A percentile compares a stretch with the other conserved stretches of the same genome.
These are phyloP conservation scores for Platichthys stellatus DNA, from an alignment of 2,113 vertebrate genomes.

Conservation along the genomic window DNA sequence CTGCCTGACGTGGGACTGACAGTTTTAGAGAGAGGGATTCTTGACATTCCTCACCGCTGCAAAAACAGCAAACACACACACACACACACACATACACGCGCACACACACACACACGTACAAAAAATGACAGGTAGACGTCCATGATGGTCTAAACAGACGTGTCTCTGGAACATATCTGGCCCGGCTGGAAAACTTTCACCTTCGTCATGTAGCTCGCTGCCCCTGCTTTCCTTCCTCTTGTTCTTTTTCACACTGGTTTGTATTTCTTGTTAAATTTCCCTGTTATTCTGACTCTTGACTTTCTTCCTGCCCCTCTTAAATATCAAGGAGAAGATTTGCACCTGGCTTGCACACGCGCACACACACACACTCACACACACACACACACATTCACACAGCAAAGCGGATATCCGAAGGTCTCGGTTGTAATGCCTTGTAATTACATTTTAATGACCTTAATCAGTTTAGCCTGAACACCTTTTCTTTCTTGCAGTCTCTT, in stretches of 20 bases:
- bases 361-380: background rate
- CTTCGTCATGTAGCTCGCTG: constrained; percentile 52
- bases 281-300: constrained; percentile 8
- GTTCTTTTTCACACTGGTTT: constrained; percentile 12
- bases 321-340: constrained; percentile 30
- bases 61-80: constrained; percentile 26
- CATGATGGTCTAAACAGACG: constrained; percentile 68
- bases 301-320: constrained; percentile 26
- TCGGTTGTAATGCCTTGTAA: constrained; percentile 65
- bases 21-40: constrained; percentile 57
- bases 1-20: constrained; percentile 53
- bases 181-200: constrained; percentile 46
- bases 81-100: background rate
- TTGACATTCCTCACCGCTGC: constrained; percentile 44
- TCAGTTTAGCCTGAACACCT: constrained; percentile 51
- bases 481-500: constrained; percentile 8
- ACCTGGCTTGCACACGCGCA: constrained; percentile 1
- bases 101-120: background rate
- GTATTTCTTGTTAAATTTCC: constrained; percentile 4
- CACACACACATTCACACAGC: background rate
- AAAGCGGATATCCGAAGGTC: constrained; percentile 40
- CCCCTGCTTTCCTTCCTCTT: constrained; percentile 6
- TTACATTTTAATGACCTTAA: constrained; percentile 86
- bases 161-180: constrained; percentile 45
- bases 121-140: constrained; percentile 51